Conservation (phyloP, 2,113 vertebrate genomes). For the Aspiorhynchus laticeps region DNA sequence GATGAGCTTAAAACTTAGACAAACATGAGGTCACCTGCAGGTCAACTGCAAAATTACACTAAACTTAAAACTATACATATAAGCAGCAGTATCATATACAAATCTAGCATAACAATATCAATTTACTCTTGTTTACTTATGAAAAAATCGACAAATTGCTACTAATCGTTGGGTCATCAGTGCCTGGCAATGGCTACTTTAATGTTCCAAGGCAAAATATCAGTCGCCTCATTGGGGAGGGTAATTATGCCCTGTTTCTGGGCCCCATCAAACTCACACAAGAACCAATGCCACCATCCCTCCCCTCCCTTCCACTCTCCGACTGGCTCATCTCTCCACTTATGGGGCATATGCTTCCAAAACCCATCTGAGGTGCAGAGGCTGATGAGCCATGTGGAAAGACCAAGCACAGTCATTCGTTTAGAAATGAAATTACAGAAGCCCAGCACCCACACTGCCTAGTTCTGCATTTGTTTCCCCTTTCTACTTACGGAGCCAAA, state of each 20-base stretch:
- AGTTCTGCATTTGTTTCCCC: conserved; percentile 14
- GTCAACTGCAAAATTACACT: not conserved
- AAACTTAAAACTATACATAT: not conserved
- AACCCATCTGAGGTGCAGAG: conserved; percentile 43
- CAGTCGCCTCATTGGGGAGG: conserved; percentile 43
- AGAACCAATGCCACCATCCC: not conserved
- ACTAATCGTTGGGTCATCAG: conserved; percentile 22
- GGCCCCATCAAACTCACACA: conserved; percentile 33
- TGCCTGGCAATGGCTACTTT: conserved; percentile 31
- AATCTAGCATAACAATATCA: conserved; percentile 21
- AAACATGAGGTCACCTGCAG: not conserved
- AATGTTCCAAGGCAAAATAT: conserved; percentile 39
- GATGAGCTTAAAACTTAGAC: not conserved
- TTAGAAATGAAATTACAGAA: conserved; percentile 59
- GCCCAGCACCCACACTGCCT: not conserved
- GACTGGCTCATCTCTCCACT: conserved; percentile 45
- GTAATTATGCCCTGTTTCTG: conserved; percentile 44
- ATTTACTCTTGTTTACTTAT: conserved; percentile 37
- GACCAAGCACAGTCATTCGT: conserved; percentile 41
- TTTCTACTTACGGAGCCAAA: conserved; percentile 28
- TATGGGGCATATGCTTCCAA: conserved; percentile 51
- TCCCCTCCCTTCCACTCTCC: not conserved
- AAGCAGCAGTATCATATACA: not conserved
- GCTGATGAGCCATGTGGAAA: conserved; percentile 47
- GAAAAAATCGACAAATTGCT: conserved; percentile 29